Conservation (phyloP, 2,797 vertebrate species). For the Peromyscus nudipes region DNA sequence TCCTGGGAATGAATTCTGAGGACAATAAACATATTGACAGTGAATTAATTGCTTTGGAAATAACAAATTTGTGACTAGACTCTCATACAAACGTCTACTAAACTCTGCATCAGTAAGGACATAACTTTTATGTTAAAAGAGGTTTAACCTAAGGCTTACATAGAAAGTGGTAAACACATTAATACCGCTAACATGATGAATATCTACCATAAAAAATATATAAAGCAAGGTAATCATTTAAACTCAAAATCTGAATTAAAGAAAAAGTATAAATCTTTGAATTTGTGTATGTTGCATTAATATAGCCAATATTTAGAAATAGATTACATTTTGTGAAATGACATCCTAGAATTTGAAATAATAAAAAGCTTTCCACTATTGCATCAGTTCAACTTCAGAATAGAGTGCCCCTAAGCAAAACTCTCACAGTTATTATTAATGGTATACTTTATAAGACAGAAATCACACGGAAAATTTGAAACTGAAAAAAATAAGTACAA, state of each 20-base stretch:
- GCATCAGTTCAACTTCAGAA: not conserved
- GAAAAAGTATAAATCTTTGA: not conserved
- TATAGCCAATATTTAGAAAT: not conserved
- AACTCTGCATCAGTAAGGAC: fast-evolving
- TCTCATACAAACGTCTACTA: not conserved
- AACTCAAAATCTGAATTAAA: not conserved
- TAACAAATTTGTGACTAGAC: not conserved
- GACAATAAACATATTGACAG: not conserved
- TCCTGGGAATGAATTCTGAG: not conserved
- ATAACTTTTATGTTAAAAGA: not conserved
- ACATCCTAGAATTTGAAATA: not conserved
- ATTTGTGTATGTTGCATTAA: not conserved
- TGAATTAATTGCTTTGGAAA: not conserved
- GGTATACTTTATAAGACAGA: not conserved
- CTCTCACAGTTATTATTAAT: not conserved
- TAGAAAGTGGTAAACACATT: not conserved
- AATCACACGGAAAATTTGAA: not conserved
- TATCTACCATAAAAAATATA: not conserved
- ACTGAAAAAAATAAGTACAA: not conserved
- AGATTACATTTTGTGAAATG: not conserved
- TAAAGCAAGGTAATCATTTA: not conserved
- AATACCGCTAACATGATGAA: not conserved
- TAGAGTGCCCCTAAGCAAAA: not conserved
- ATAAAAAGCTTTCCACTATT: not conserved
- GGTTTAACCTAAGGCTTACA: not conserved